Percentiles rank a stretch among this genome's conserved stretches.
Conservation (phyloP, 2,888 invertebrate genomes). For the Mythimna ferrago region DNA sequence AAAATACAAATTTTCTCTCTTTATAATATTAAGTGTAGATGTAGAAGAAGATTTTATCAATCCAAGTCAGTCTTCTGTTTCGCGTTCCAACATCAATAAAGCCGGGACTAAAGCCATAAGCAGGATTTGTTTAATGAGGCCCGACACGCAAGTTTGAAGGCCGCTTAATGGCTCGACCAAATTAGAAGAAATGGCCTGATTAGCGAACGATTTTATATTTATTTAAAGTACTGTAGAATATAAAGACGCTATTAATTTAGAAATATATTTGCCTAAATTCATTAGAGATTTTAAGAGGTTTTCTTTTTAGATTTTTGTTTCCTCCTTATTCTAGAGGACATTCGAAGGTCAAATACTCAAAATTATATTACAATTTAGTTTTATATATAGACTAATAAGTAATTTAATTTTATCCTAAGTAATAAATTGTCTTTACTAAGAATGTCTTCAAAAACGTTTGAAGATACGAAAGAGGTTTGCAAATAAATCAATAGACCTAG, state of each 20-base stretch:
- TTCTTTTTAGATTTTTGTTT: neutral
- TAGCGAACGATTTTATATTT: conserved; percentile 47
- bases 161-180: conserved; percentile 46
- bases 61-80: conserved; percentile 31
- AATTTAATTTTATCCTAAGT: no score
- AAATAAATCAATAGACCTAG: no score
- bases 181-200: conserved; percentile 48
- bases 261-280: conserved; percentile 22
- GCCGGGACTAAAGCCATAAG: conserved; percentile 25
- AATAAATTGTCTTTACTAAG: no score
- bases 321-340: no score
- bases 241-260: conserved; percentile 38
- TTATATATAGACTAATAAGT: no score
- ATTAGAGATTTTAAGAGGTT: conserved; percentile 15
- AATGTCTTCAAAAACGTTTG: no score
- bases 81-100: neutral
- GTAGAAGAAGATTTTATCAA: neutral
- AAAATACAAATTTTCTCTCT: no score
- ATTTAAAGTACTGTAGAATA: conserved; percentile 41
- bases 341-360: no score
- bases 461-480: no score
- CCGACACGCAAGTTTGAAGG: conserved; percentile 49
- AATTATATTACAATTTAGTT: no score
- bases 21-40: no score
- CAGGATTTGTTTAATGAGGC: conserved; percentile 53